Percentiles rank a stretch among this genome's conserved stretches.
These are phyloP conservation scores for Gobio gobio DNA, from an alignment of 2,113 vertebrate genomes.

Conservation along the genomic window DNA sequence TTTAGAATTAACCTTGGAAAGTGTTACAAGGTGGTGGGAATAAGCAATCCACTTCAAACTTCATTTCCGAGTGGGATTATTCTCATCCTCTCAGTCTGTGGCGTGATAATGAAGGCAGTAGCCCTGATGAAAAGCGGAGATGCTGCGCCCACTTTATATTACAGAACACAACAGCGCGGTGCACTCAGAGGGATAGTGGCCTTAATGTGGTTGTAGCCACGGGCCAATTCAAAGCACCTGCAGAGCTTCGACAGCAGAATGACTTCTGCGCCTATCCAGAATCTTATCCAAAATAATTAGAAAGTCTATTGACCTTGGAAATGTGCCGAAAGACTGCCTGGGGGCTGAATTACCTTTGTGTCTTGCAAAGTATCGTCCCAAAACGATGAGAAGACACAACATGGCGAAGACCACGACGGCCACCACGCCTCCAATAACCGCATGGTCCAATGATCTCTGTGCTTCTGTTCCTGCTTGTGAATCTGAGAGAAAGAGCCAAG, in stretches of 20 bases:
- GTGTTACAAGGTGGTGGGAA: conserved; percentile 58
- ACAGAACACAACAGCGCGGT: conserved; percentile 38
- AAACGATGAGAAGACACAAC: conserved; percentile 97
- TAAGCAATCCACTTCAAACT: conserved; percentile 61
- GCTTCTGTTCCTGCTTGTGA: conserved; percentile 92
- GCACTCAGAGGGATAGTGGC: conserved; percentile 31
- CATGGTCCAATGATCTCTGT: conserved; percentile 92
- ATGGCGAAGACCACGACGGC: conserved; percentile 98
- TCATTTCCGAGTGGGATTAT: conserved; percentile 62
- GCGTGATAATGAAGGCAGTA: conserved; percentile 60
- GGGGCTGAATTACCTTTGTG: conserved; percentile 90
- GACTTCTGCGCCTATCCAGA: not conserved
- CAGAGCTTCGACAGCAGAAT: not conserved
- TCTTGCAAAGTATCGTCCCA: conserved; percentile 98
- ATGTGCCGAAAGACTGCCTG: not conserved
- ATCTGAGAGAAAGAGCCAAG: conserved; percentile 76
- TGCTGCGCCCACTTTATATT: conserved; percentile 48
- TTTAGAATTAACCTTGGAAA: conserved; percentile 67
- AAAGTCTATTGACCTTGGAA: conserved; percentile 45
- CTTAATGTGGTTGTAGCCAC: conserved; percentile 38
- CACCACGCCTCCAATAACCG: conserved; percentile 95
- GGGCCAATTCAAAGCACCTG: conserved; percentile 22
- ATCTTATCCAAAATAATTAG: conserved; percentile 47
- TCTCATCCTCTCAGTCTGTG: conserved; percentile 53
- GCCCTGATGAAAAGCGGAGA: conserved; percentile 52